Percentiles rank a stretch among this genome's conserved stretches.
These are phyloP conservation scores for Stenichneumon culpator DNA, from an alignment of 2,888 invertebrate species.

Conservation along the genomic window DNA sequence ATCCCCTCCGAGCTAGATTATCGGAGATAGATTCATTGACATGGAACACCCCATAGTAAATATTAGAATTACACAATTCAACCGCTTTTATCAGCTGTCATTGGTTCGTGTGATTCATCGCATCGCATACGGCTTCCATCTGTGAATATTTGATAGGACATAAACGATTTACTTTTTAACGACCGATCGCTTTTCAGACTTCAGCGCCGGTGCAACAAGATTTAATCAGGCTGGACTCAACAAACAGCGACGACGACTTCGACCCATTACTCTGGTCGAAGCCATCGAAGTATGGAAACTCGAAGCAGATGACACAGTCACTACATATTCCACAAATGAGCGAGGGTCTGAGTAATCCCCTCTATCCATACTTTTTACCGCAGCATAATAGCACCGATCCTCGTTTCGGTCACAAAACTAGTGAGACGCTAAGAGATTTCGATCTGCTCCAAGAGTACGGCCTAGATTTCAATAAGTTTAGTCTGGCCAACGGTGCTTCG, in stretches of 20 bases:
- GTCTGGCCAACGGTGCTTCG: slow-evolving; percentile 80
- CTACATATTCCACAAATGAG: slow-evolving; percentile 81
- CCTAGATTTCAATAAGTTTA: slow-evolving; percentile 89
- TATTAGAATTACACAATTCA: slow-evolving; percentile 2
- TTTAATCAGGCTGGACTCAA: slow-evolving; percentile 89
- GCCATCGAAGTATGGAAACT: slow-evolving; percentile 81
- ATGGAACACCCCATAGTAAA: slow-evolving; percentile 1
- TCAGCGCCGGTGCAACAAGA: slow-evolving; percentile 85
- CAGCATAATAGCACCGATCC: slow-evolving; percentile 76
- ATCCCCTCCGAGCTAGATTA: neutral
- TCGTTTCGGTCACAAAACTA: slow-evolving; percentile 65
- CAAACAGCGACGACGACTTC: slow-evolving; percentile 89
- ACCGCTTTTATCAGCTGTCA: slow-evolving; percentile 2
- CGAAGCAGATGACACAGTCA: slow-evolving; percentile 84
- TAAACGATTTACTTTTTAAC: neutral
- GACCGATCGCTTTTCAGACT: slow-evolving; percentile 70
- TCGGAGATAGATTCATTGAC: neutral
- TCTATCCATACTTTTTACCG: slow-evolving; percentile 86
- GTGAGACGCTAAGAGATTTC: slow-evolving; percentile 86
- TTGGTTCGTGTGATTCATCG: slow-evolving; percentile 13
- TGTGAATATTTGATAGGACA: neutral
- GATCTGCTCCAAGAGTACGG: slow-evolving; percentile 92
- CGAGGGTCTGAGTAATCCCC: slow-evolving; percentile 85
- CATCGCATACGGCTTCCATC: neutral
- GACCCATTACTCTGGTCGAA: slow-evolving; percentile 88